Conservation (phyloP, 2,888 invertebrate species). For the Pseudococcus longispinus region DNA sequence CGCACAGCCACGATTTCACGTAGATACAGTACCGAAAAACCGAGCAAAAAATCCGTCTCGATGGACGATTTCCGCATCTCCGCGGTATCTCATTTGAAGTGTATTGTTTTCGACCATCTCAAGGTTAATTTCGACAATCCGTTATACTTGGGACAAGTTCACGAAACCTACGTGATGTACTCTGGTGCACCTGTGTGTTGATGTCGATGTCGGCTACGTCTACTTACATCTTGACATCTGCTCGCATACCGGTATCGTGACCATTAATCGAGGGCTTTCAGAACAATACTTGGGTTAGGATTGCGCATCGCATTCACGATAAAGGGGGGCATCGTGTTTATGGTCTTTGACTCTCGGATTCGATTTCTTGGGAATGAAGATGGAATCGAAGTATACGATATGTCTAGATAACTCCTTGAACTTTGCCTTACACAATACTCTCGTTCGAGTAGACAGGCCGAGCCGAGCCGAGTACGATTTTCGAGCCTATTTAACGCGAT, state of each 20-base stretch:
- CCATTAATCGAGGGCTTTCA: background rate
- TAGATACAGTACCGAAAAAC: too few species aligned
- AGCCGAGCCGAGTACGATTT: background rate
- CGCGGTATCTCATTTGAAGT: background rate
- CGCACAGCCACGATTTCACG: too few species aligned
- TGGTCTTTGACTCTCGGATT: background rate
- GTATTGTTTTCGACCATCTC: background rate
- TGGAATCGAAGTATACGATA: background rate
- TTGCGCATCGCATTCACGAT: background rate
- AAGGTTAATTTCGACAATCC: background rate
- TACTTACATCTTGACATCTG: background rate
- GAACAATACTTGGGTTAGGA: background rate
- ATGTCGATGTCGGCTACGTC: background rate
- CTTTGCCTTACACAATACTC: constrained; percentile 2
- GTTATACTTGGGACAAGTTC: background rate
- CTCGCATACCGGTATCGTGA: background rate
- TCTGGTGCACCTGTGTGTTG: background rate
- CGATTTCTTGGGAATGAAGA: background rate
- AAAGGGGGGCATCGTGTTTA: background rate
- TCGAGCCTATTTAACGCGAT: constrained; percentile 14
- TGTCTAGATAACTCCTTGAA: constrained; percentile 4
- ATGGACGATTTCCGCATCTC: background rate
- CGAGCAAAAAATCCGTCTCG: background rate
- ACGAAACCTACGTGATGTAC: background rate
- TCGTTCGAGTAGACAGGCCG: background rate